Conservation (phyloP, 2,888 invertebrate genomes). For the Drosophila mercatorum region DNA sequence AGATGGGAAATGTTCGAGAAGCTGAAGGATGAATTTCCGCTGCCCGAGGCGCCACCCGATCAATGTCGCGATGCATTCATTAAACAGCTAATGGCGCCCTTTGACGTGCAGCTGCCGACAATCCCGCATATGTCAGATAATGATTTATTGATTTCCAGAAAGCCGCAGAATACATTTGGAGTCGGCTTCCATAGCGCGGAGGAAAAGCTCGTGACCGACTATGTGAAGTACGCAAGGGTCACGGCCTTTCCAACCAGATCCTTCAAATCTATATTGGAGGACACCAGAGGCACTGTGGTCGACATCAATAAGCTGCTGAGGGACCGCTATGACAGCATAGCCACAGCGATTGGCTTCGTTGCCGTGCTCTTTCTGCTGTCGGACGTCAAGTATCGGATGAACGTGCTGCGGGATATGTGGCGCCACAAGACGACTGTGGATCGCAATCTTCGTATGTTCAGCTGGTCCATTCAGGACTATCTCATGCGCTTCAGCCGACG, state of each 20-base stretch:
- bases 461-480: slow-evolving; percentile 52
- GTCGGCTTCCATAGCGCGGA: neutral
- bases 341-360: slow-evolving; percentile 29
- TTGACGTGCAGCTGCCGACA: neutral
- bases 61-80: slow-evolving; percentile 41
- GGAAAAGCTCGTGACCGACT: neutral
- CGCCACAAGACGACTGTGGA: neutral
- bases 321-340: slow-evolving; percentile 34
- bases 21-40: slow-evolving; percentile 8
- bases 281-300: neutral
- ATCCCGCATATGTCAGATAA: neutral
- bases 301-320: slow-evolving; percentile 26
- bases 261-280: rapidly evolving
- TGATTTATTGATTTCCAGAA: neutral
- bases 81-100: neutral
- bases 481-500: slow-evolving; percentile 36
- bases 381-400: slow-evolving; percentile 28
- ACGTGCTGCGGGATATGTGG: slow-evolving; percentile 18
- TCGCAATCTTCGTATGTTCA: slow-evolving; percentile 35
- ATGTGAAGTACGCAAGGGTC: neutral
- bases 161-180: neutral
- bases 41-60: slow-evolving; percentile 3
- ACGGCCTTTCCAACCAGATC: neutral
- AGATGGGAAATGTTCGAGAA: neutral
- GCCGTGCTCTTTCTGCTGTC: slow-evolving; percentile 34